A percentile compares a stretch with the other conserved stretches of the same genome.
These are phyloP conservation scores for Lycophotia porphyrea DNA, from an alignment of 2,888 invertebrate species.

Conservation along the genomic window DNA sequence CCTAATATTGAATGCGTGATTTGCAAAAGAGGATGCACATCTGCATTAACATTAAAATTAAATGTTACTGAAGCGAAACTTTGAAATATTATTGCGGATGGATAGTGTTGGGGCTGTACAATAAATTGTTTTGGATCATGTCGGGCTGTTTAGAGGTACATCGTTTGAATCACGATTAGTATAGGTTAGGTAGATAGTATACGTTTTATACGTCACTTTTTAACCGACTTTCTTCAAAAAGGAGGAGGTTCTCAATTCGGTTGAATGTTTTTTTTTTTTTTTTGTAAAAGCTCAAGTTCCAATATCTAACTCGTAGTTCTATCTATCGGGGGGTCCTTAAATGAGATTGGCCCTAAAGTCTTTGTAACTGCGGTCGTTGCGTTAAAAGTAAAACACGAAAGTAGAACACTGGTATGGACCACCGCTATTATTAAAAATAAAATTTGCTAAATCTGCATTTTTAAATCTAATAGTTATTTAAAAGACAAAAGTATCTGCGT, in stretches of 20 bases:
- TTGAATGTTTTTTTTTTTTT: too few species aligned
- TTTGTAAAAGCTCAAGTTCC: neutral
- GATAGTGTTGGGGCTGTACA: conserved; percentile 14
- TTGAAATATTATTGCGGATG: conserved; percentile 18
- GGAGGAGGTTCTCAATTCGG: too few species aligned
- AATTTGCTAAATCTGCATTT: neutral
- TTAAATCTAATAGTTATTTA: neutral
- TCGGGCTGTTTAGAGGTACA: neutral
- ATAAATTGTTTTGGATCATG: conserved; percentile 14
- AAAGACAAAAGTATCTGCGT: neutral
- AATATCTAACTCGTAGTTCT: neutral
- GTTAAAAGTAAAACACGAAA: neutral
- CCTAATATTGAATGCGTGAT: too few species aligned
- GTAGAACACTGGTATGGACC: neutral
- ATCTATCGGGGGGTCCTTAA: too few species aligned
- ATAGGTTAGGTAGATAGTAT: neutral
- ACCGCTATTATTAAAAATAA: neutral
- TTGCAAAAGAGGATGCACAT: too few species aligned
- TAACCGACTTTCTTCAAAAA: too few species aligned
- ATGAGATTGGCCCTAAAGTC: neutral
- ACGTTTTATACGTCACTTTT: neutral
- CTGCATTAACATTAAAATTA: too few species aligned
- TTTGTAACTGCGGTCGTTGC: neutral
- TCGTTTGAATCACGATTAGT: neutral
- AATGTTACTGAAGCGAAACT: conserved; percentile 5